These are phyloP conservation scores for Leptobrachium leishanense DNA, from an alignment of 2,113 vertebrate species.

Conservation along the genomic window DNA sequence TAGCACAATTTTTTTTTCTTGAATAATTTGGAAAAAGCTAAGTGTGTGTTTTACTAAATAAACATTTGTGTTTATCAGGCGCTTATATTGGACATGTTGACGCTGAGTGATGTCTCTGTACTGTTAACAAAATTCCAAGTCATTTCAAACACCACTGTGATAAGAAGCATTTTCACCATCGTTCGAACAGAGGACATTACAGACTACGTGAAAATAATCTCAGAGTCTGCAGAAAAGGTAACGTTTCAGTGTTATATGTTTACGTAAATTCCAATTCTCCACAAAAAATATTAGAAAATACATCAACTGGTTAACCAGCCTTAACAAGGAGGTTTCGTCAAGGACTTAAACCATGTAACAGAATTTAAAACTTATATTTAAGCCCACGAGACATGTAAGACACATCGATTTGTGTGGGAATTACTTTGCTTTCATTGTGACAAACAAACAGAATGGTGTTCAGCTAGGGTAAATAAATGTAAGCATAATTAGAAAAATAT, in stretches of 20 bases:
- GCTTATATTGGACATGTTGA: background rate
- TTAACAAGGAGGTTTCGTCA: too few relatives aligned
- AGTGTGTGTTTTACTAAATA: background rate
- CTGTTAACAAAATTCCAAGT: conserved; percentile 5
- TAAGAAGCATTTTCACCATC: background rate
- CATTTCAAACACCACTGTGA: background rate
- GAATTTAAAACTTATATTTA: too few relatives aligned
- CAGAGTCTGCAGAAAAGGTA: background rate
- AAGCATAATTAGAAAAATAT: too few relatives aligned
- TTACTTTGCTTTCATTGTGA: too few relatives aligned
- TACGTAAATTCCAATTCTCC: too few relatives aligned
- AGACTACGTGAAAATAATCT: conserved; percentile 7
- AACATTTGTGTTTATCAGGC: conserved; percentile 5
- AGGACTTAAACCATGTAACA: too few relatives aligned
- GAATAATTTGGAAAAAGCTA: background rate
- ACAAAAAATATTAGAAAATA: too few relatives aligned
- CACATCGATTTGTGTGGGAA: too few relatives aligned
- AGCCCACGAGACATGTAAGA: too few relatives aligned
- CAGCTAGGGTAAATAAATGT: too few relatives aligned
- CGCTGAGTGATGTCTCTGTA: background rate
- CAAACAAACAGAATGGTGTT: too few relatives aligned
- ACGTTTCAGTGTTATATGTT: background rate
- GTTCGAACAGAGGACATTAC: background rate
- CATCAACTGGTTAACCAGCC: too few relatives aligned
- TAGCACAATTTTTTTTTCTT: background rate